Conservation (phyloP, 2,888 invertebrate species). For the Panorpa germanica region DNA sequence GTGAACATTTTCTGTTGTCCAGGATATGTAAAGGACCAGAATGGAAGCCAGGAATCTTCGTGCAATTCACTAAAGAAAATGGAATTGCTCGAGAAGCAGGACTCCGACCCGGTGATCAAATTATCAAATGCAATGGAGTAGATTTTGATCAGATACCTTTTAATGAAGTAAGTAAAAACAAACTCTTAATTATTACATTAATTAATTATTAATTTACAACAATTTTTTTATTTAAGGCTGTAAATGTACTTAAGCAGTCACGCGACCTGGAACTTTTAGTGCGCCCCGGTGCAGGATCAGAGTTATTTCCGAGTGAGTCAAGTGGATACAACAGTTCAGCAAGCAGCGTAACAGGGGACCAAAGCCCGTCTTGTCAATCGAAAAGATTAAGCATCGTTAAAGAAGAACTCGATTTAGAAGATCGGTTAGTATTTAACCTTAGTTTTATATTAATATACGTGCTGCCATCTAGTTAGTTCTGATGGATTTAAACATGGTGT, state of each 20-base stretch:
- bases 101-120: constrained; percentile 77
- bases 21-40: constrained; percentile 73
- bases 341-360: constrained; percentile 61
- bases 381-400: constrained; percentile 53
- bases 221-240: constrained; percentile 36
- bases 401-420: constrained; percentile 45
- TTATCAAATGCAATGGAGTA: constrained; percentile 72
- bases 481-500: too few species aligned
- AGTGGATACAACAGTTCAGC: constrained; percentile 72
- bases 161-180: constrained; percentile 39
- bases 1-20: constrained; percentile 16
- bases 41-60: constrained; percentile 73
- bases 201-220: constrained; percentile 1
- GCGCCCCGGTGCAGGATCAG: constrained; percentile 58
- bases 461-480: too few species aligned
- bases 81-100: constrained; percentile 80
- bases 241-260: constrained; percentile 59
- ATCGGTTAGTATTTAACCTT: constrained; percentile 20
- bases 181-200: not conserved
- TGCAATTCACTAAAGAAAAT: constrained; percentile 76
- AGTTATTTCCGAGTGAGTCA: constrained; percentile 63
- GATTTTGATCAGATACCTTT: constrained; percentile 60
- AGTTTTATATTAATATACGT: not conserved
- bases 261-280: constrained; percentile 58
- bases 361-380: constrained; percentile 36